Base-by-base conservation (phyloP, 1,140 invertebrate species). In the Aphis craccivora region DNA sequence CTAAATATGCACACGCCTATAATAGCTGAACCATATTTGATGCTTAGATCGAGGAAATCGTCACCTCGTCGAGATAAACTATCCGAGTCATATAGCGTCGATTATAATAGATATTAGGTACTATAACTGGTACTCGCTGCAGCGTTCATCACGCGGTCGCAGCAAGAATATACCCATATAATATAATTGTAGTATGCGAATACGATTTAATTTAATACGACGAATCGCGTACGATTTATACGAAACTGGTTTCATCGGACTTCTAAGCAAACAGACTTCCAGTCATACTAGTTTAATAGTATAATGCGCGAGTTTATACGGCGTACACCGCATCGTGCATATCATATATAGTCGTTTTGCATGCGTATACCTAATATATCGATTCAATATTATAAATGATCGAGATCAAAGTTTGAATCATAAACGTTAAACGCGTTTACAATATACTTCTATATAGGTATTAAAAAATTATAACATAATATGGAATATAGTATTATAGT, bases 241-340 rank as follows among this genome's bases (percentile, higher is more conserved):
- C 81, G 37, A 84, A 84, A 84, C 81, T 84, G 81, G 81, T 84
- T 84, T 40, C 35, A 37, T 25, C 37, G 37, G 22, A 37, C 35
- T 40, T 84, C 37, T 84, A 40, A 84, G 81, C 81, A 84, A 84
- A 84, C 81, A 84, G 81, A 84, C 81, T 84, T 84, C 81, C 81
- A 43, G 37, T 43, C 37, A 40, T 84, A 84, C 22, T 84, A 84
- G 60, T 67, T 67, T 30, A 67, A 67, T 67, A 67, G 30, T n/a
- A 67, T 67, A 67, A 67, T 67, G 60, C 60, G 60, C 11, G 30
- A 11, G n/a, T 67, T 67, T 67, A 30, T 67, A n/a, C 60, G 60
- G 60, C 60, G 55, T 30, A 25, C 9, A 60, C 55, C 7, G 8
- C 55, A 14, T 51, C 18, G 11, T n/a, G 25, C 60, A 30, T 67